These are phyloP conservation scores for Zophobas morio DNA, from an alignment of 1,140 invertebrate genomes.

Conservation along the genomic window DNA sequence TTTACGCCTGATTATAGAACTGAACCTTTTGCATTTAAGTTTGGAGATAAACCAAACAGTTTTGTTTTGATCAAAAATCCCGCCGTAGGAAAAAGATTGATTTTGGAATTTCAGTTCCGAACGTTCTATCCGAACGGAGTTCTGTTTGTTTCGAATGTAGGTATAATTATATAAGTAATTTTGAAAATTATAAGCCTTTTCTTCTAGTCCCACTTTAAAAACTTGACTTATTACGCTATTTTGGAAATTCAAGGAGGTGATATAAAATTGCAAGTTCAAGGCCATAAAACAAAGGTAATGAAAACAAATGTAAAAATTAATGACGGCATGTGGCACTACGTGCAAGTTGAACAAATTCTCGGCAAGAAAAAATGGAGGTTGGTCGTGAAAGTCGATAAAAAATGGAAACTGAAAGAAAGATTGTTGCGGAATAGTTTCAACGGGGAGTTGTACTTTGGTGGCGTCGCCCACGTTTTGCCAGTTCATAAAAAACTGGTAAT, in stretches of 20 bases:
- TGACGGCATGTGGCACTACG: conserved; percentile 89
- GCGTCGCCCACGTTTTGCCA: conserved; percentile 74
- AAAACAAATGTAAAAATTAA: conserved; percentile 72
- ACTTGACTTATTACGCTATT: conserved; percentile 9
- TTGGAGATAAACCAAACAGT: conserved; percentile 85
- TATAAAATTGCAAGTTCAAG: conserved; percentile 11
- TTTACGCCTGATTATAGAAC: conserved; percentile 80
- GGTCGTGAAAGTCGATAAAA: conserved; percentile 77
- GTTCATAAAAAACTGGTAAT: conserved; percentile 54
- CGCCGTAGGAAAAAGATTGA: conserved; percentile 81
- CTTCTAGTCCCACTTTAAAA: conserved; percentile 7
- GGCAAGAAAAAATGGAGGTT: conserved; percentile 69
- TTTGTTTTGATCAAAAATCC: conserved; percentile 79
- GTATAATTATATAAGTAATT: conserved; percentile 50
- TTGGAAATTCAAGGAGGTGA: conserved; percentile 39
- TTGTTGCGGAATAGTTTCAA: conserved; percentile 79
- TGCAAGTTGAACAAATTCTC: conserved; percentile 75
- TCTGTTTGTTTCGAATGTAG: conserved; percentile 82
- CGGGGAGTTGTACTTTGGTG: conserved; percentile 84
- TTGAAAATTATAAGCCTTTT: not conserved
- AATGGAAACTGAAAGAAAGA: conserved; percentile 74
- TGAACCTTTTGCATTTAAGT: conserved; percentile 87
- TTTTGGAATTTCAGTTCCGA: conserved; percentile 85
- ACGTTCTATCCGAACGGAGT: conserved; percentile 90
- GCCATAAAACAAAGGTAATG: conserved; percentile 8